These are phyloP conservation scores for Sebastes fasciatus DNA, from an alignment of 2,113 vertebrate species.

Conservation along the genomic window DNA sequence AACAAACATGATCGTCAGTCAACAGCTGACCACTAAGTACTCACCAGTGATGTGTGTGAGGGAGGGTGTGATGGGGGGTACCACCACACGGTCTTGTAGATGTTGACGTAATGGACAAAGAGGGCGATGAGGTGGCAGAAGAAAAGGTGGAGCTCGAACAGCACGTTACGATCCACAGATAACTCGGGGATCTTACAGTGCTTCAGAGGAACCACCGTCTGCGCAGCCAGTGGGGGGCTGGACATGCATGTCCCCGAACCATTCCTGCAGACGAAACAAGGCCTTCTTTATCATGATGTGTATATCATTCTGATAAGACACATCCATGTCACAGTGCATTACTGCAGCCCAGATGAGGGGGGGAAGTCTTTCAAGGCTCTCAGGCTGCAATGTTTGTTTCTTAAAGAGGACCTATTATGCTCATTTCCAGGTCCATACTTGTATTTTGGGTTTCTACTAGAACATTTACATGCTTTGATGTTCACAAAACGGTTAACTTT, in stretches of 20 bases:
- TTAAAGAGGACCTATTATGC: no score
- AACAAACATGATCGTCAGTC: neutral
- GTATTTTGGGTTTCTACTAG: no score
- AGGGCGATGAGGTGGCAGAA: conserved; percentile 97
- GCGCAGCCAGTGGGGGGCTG: conserved; percentile 94
- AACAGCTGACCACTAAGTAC: conserved; percentile 44
- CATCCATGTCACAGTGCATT: neutral
- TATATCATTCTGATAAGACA: neutral
- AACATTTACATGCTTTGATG: no score
- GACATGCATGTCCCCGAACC: conserved; percentile 93
- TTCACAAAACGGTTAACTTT: no score
- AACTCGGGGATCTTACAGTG: conserved; percentile 98
- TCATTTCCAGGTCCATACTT: no score
- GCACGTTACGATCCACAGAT: conserved; percentile 90
- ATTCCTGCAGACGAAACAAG: conserved; percentile 82
- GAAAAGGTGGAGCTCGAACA: conserved; percentile 97
- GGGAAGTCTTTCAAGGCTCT: neutral
- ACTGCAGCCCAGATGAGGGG: neutral
- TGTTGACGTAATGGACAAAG: conserved; percentile 99
- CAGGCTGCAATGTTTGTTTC: neutral
- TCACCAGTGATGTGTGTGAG: conserved; percentile 95
- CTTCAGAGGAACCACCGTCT: conserved; percentile 94
- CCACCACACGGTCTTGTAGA: conserved; percentile 99
- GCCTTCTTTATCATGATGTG: neutral
- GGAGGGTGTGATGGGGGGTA: conserved; percentile 95